These are phyloP conservation scores for Helobdella robusta DNA, from an alignment of 2,888 invertebrate genomes.

Conservation along the genomic window DNA sequence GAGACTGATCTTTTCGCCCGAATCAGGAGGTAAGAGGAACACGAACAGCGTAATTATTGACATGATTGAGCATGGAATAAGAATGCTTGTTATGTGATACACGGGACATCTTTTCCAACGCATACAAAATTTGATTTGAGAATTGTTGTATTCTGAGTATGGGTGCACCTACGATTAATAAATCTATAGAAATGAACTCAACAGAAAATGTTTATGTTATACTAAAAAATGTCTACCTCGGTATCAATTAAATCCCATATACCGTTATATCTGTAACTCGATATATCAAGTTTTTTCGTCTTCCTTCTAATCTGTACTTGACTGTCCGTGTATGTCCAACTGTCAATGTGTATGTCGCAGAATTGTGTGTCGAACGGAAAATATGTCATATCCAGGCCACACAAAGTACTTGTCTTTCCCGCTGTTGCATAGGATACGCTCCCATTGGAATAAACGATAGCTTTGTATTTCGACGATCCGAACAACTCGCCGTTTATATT, in stretches of 20 bases:
- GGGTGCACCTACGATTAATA: not conserved
- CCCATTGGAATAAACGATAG: not conserved
- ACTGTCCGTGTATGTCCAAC: conserved; percentile 1
- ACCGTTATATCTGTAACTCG: not conserved
- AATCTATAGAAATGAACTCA: not conserved
- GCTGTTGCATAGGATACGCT: not conserved
- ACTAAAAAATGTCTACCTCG: not conserved
- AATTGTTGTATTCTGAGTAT: not conserved
- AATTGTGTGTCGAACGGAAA: conserved; percentile 15
- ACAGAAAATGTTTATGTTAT: not conserved
- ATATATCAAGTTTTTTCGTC: not conserved
- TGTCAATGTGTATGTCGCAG: conserved; percentile 15
- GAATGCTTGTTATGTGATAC: not conserved
- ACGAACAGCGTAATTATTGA: conserved; percentile 14
- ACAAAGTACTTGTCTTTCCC: conserved; percentile 10
- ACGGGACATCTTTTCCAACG: conserved; percentile 4
- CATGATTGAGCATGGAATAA: conserved; percentile 10
- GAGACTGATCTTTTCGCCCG: conserved; percentile 9
- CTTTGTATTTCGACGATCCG: not conserved
- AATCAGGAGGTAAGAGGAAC: conserved; percentile 16
- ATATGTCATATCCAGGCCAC: conserved; percentile 16
- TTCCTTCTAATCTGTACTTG: not conserved
- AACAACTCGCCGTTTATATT: conserved; percentile 14
- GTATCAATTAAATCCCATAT: conserved; percentile 2
- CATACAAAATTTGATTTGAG: conserved; percentile 11